These are phyloP conservation scores for Meandrina meandrites DNA, from an alignment of 92 coral and sea anemone species.

Conservation along the genomic window DNA sequence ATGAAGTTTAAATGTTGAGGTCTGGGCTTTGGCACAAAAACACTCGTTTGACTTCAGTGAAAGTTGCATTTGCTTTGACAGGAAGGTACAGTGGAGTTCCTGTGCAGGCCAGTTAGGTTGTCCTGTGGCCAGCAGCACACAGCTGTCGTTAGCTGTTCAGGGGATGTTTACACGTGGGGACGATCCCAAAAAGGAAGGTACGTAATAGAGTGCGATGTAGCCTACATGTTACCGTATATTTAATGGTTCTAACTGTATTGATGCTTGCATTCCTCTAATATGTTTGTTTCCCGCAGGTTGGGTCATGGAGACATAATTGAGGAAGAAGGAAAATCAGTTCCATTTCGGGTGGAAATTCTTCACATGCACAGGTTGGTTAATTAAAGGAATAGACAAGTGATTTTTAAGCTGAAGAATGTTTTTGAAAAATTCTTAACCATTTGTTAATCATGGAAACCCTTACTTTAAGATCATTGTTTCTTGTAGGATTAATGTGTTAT, in stretches of 20 bases:
- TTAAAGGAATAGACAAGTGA: background rate
- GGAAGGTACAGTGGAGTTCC: constrained; percentile 76
- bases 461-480: background rate
- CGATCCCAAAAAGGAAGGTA: constrained; percentile 95
- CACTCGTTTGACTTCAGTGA: no score
- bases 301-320: constrained; percentile 98
- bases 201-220: no score
- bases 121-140: constrained; percentile 99
- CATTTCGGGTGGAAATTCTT: constrained; percentile 96
- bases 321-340: constrained; percentile 91
- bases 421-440: no score
- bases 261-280: background rate
- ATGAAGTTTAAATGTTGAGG: no score
- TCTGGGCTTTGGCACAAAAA: no score
- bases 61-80: no score
- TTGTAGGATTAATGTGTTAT: constrained; percentile 89
- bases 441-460: background rate
- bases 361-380: constrained; percentile 91
- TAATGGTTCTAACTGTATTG: no score
- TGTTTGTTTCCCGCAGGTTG: constrained; percentile 46
- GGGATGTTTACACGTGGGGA: constrained; percentile 99
- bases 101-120: constrained; percentile 78
- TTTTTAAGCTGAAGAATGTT: no score
- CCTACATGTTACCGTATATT: no score
- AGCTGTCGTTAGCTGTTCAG: constrained; percentile 87